phyloP scores from a whole-genome alignment of 1,140 invertebrate genomes.

The Rhizoglyphus robini region DNA sequence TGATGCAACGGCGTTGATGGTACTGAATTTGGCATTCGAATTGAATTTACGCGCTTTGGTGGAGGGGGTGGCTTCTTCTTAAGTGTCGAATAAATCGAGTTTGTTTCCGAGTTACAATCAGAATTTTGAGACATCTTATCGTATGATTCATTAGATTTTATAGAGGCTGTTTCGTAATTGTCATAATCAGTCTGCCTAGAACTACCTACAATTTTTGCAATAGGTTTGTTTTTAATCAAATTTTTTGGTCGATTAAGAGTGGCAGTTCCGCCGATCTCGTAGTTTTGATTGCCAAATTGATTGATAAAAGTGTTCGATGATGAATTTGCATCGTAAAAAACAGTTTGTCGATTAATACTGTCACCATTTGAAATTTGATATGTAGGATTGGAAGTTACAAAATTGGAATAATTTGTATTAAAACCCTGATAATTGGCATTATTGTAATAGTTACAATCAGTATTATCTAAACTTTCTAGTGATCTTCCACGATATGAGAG shows the following conservation, averaged over 20 bases:
- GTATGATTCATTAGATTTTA: not conserved
- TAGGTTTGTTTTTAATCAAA: conserved; percentile 61
- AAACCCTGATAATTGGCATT: not conserved
- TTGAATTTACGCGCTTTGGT: conserved; percentile 51
- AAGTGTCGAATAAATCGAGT: conserved; percentile 20
- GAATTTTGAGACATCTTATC: not conserved
- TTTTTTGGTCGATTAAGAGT: conserved; percentile 63
- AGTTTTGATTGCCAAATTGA: not conserved
- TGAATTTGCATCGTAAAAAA: conserved; percentile 30
- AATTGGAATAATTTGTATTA: not conserved
- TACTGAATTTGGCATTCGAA: conserved; percentile 23
- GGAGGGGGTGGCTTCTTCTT: conserved; percentile 56
- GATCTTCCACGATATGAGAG: conserved; percentile 20
- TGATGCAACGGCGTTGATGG: not conserved
- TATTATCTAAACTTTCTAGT: conserved; percentile 21
- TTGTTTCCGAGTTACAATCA: not conserved
- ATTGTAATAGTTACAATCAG: not conserved
- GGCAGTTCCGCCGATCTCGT: conserved; percentile 43
- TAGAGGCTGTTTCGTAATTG: not conserved
- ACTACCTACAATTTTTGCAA: conserved; percentile 53
- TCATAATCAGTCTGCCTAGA: conserved; percentile 3
- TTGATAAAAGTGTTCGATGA: not conserved
- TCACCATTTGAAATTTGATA: not conserved
- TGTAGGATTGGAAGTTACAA: not conserved
- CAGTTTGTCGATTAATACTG: not conserved